Evolutionary conservation across 2,797 vertebrate genomes (phyloP), one percentile per base, ranked within the genome.

Genomic region (Cyclopterus lumpus): DNA sequence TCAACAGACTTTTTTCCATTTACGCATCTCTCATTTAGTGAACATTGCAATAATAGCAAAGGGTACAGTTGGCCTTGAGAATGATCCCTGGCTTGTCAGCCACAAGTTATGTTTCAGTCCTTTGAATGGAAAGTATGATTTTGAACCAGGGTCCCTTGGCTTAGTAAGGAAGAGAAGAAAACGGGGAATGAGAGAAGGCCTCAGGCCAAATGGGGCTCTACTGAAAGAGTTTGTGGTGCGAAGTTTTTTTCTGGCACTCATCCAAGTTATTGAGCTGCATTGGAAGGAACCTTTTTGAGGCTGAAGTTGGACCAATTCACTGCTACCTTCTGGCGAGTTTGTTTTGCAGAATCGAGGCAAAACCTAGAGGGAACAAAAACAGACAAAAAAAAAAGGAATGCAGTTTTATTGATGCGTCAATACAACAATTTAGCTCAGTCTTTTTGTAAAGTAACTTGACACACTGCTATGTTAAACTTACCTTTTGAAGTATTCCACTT

Each of bases 271-370:
- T 99, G 97, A 95, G 96, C 97, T 94, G 96, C 95, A 44, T 96
- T 98, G 68, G 96, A 96, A 94, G 96, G 95, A 93, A 96, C 96
- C 95, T 99, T 99, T 96, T 99, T 99, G 93, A 99, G 96, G 95
- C 94, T 99, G 95, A 99, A 99, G 95, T 99, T 99, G 94, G 97
- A 97, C 98, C 98, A 99, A 94, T 99, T 99, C 90, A 99, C 98
- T 15, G 97, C 96, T 89, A 99, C 96, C 91, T 99, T 99, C 95
- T 98, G 98, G 77, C 98, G 97, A 4, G 97, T 99, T 92, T 99
- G 98, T 94, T 99, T 99, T 74, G 98, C 97, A 63, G 98, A 99
- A 90, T 99, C 98, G 70, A 99, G 96, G 93, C 98, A 99, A 95
- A 99, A 99, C 93, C 98, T 99, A 83, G 20, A 80, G 18, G 3